These are phyloP conservation scores for Hyaena hyaena DNA, from an alignment of 2,113 vertebrate species.

Conservation along the genomic window DNA sequence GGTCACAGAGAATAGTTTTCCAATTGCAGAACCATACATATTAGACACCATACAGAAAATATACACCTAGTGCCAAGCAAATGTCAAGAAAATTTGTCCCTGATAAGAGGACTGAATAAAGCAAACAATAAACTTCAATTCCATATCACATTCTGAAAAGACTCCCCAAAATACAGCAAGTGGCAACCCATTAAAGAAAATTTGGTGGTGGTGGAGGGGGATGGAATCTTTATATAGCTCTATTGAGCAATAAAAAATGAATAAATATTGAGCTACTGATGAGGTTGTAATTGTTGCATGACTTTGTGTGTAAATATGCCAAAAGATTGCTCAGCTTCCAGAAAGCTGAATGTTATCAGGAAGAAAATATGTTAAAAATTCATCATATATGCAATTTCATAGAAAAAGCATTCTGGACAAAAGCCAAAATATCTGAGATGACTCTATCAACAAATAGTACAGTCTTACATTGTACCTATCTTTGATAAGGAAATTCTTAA, in stretches of 20 bases:
- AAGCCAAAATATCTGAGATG: not conserved
- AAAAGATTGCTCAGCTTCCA: not conserved
- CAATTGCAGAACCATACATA: not conserved
- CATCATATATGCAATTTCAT: not conserved
- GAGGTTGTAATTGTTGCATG: not conserved
- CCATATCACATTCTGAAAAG: not conserved
- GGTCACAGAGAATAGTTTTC: slow-evolving; percentile 54
- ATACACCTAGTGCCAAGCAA: not conserved
- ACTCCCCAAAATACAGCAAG: not conserved
- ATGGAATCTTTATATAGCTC: not conserved
- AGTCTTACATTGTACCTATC: not conserved
- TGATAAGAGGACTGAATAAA: not conserved
- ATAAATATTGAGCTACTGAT: not conserved
- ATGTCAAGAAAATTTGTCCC: slow-evolving; percentile 12
- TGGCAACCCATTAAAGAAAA: not conserved
- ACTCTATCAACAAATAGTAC: not conserved
- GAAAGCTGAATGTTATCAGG: not conserved
- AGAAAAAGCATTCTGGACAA: not conserved
- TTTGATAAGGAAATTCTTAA: not conserved
- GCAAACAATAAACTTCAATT: not conserved
- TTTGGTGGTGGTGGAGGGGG: not conserved
- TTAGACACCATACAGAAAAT: slow-evolving; percentile 26
- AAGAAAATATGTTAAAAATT: not conserved
- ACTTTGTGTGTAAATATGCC: not conserved
- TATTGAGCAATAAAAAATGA: not conserved